Evolutionary conservation across 2,888 invertebrate species (phyloP).

Genomic region (Nebria salina): DNA sequence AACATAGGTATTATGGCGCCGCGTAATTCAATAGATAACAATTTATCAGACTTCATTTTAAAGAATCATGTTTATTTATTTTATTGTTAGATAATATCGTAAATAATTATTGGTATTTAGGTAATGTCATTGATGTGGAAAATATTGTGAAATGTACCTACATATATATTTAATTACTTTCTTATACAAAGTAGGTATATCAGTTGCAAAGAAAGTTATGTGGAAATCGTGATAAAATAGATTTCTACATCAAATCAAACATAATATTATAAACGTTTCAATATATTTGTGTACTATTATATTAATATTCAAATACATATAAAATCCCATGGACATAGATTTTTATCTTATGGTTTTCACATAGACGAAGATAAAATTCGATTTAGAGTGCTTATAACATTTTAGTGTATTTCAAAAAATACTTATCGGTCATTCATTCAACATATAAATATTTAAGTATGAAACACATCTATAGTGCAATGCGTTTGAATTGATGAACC

Average conservation of each 20-base stretch:
- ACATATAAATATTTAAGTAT: background rate
- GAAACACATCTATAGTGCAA: background rate
- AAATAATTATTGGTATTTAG: constrained; percentile 30
- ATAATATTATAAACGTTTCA: background rate
- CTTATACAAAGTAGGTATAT: background rate
- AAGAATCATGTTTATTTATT: constrained; percentile 39
- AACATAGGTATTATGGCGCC: constrained; percentile 29
- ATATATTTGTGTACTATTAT: too few relatives aligned
- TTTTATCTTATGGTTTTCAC: background rate
- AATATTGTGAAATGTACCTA: background rate
- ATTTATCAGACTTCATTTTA: constrained; percentile 27
- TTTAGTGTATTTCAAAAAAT: background rate
- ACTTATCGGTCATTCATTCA: background rate
- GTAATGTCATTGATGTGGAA: constrained; percentile 14
- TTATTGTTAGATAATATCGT: constrained; percentile 18
- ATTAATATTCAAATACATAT: too few relatives aligned
- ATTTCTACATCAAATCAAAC: background rate
- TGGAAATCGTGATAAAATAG: background rate
- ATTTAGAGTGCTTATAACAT: background rate
- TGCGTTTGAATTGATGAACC: background rate
- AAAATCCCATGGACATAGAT: too few relatives aligned
- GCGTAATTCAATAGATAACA: constrained; percentile 14
- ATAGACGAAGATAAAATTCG: background rate
- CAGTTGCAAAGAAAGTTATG: background rate
- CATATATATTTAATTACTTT: background rate